These are phyloP conservation scores for Chlorocebus sabaeus DNA, from an alignment of 2,113 vertebrate genomes.

Conservation along the genomic window DNA sequence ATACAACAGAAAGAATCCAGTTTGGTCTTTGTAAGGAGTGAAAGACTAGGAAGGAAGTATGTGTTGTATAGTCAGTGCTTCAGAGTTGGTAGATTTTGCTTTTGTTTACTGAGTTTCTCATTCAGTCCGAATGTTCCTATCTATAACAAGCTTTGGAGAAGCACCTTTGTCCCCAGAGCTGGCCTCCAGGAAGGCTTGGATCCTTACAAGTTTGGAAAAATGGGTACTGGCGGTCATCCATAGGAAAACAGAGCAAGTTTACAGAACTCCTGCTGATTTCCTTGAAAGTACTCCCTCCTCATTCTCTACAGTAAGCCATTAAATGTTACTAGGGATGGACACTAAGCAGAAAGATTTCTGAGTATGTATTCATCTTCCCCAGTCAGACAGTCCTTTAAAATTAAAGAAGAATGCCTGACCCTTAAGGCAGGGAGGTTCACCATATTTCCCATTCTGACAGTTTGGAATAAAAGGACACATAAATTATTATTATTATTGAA, in stretches of 20 bases:
- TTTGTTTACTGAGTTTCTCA: not conserved
- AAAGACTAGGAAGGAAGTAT: slow-evolving; percentile 72
- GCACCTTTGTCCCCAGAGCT: slow-evolving; percentile 68
- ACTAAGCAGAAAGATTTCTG: slow-evolving; percentile 3
- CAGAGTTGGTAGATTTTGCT: not conserved
- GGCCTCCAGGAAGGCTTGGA: slow-evolving; percentile 68
- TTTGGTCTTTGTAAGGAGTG: slow-evolving; percentile 59
- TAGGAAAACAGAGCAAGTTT: slow-evolving; percentile 48
- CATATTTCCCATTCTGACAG: not conserved
- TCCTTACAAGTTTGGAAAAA: slow-evolving; percentile 1
- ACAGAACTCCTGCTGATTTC: slow-evolving; percentile 64
- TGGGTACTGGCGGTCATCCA: slow-evolving; percentile 67
- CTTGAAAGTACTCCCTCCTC: slow-evolving; percentile 29
- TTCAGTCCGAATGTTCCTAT: not conserved
- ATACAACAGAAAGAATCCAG: slow-evolving; percentile 42
- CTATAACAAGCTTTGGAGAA: slow-evolving; percentile 46
- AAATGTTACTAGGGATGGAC: not conserved
- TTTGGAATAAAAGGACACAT: not conserved
- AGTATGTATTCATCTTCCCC: not conserved
- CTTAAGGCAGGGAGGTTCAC: not conserved
- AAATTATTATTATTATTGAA: not conserved
- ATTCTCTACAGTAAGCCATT: not conserved
- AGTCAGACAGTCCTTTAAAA: not conserved
- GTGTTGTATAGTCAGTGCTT: slow-evolving; percentile 37
- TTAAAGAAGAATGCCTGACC: not conserved